phyloP scores from a whole-genome alignment of 2,113 vertebrate genomes.

The Telmatochromis bifrenatus region DNA sequence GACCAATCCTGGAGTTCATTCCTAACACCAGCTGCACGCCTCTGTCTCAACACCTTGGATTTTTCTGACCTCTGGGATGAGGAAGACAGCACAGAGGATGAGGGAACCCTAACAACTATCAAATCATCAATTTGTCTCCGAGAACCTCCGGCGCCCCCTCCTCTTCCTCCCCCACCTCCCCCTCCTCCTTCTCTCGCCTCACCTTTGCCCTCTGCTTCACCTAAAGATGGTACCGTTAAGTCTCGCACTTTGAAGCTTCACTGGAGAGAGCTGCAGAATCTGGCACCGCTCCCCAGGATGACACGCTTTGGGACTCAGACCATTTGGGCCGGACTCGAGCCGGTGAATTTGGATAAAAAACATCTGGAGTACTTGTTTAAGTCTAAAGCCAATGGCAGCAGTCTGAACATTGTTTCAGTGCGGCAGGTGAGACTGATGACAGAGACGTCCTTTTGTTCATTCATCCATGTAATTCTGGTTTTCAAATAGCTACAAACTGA shows the following conservation, averaged over 20 bases:
- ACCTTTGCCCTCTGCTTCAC: background rate
- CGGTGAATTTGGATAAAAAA: constrained; percentile 61
- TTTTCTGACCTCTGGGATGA: constrained; percentile 78
- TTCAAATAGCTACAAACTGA: background rate
- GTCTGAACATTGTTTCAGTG: constrained; percentile 21
- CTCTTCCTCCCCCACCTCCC: constrained; percentile 6
- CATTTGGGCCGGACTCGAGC: constrained; percentile 71
- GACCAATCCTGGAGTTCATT: constrained; percentile 46
- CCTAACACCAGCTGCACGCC: constrained; percentile 20
- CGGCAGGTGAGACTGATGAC: constrained; percentile 40
- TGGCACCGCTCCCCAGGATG: constrained; percentile 62
- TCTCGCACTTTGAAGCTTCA: constrained; percentile 66
- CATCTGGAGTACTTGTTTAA: constrained; percentile 66
- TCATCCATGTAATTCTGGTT: background rate
- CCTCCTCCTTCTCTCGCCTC: constrained; percentile 23
- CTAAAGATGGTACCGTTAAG: background rate
- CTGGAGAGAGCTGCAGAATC: constrained; percentile 65
- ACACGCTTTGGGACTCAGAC: constrained; percentile 69
- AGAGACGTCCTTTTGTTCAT: background rate
- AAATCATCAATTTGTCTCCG: background rate
- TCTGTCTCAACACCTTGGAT: constrained; percentile 67
- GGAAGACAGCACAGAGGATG: constrained; percentile 58
- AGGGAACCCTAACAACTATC: background rate
- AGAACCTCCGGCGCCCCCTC: constrained; percentile 20
- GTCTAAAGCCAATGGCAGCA: constrained; percentile 34